phyloP scores from a whole-genome alignment of 2,888 invertebrate species.

The Gastracanthus pulcherrimus region DNA sequence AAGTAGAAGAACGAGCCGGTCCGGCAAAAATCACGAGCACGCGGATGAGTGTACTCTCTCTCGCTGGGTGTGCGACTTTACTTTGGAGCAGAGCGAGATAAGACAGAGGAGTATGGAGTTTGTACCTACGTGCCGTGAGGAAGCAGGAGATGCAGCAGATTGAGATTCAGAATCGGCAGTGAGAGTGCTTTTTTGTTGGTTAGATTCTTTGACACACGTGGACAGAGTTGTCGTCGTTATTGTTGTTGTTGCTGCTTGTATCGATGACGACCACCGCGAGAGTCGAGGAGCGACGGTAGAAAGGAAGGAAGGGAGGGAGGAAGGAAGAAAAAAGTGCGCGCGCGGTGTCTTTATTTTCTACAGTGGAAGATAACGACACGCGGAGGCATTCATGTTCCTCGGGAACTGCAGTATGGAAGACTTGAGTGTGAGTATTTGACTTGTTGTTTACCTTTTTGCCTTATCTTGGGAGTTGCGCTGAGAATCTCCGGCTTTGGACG shows the following conservation, averaged over 20 bases:
- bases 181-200: not conserved
- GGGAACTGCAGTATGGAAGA: constrained; percentile 73
- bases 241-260: not conserved
- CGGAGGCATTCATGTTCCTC: constrained; percentile 58
- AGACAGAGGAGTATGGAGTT: too few species aligned
- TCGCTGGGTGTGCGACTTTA: too few species aligned
- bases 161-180: not conserved
- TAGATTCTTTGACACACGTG: not conserved
- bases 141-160: not conserved
- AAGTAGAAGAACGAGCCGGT: too few species aligned
- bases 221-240: not conserved
- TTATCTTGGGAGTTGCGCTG: too few species aligned
- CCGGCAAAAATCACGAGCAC: too few species aligned
- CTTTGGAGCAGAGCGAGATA: too few species aligned
- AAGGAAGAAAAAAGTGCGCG: not conserved
- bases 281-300: not conserved
- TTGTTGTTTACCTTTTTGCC: too few species aligned
- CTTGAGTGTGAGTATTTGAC: constrained; percentile 71
- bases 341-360: constrained; percentile 51
- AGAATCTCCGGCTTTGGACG: too few species aligned
- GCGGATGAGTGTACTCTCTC: too few species aligned
- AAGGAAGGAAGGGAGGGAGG: not conserved
- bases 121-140: too few species aligned
- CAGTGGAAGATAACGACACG: constrained; percentile 48
- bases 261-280: not conserved